Evolutionary conservation across 2,113 vertebrate genomes (phyloP).

Genomic region (Ovis aries): DNA sequence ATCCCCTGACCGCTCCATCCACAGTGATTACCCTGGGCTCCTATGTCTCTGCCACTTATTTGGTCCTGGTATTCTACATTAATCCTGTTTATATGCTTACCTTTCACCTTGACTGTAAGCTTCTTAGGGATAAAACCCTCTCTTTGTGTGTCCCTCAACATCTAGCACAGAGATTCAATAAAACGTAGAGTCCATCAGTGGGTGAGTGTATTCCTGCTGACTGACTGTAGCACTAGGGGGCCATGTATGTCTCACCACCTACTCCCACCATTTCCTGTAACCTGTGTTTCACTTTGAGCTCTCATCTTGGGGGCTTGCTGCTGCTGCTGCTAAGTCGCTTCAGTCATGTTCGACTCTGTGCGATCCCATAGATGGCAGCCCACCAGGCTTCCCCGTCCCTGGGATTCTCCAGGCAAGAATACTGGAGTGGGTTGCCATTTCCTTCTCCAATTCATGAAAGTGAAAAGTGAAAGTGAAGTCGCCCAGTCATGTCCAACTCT

Average conservation of each 20-base stretch:
- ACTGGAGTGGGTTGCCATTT: no score
- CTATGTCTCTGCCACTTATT: not conserved
- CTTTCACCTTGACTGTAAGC: slow-evolving; percentile 36
- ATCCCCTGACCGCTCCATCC: not conserved
- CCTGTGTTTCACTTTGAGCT: not conserved
- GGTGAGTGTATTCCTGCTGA: not conserved
- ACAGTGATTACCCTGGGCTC: not conserved
- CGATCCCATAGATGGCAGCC: no score
- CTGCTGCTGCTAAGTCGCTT: no score
- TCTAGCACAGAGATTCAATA: not conserved
- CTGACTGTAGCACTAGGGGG: not conserved
- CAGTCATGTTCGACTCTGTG: no score
- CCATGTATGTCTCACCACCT: not conserved
- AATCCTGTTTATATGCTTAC: not conserved
- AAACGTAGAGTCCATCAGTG: not conserved
- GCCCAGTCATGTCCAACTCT: no score
- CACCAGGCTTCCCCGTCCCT: no score
- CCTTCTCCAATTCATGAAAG: no score
- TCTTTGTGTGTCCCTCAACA: not conserved
- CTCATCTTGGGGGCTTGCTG: not conserved
- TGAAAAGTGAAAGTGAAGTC: no score
- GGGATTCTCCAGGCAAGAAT: no score
- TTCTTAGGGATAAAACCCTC: not conserved
- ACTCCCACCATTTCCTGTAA: not conserved
- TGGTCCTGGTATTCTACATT: not conserved